These are phyloP conservation scores for Euleptes europaea DNA, from an alignment of 2,113 vertebrate species.

Conservation along the genomic window DNA sequence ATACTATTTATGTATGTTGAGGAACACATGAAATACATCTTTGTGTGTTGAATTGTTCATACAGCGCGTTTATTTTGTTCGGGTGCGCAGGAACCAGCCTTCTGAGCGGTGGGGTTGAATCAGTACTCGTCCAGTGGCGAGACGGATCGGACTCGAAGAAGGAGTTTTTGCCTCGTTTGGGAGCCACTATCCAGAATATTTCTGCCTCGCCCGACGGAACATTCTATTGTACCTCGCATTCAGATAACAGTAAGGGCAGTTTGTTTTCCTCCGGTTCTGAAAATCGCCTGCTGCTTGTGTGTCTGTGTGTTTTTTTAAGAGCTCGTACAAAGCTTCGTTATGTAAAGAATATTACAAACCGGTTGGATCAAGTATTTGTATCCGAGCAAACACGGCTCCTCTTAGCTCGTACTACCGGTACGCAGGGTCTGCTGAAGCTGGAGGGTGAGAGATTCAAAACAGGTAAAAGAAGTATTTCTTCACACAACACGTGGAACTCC, in stretches of 20 bases:
- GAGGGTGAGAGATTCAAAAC: too few relatives aligned
- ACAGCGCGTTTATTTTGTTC: slow-evolving; percentile 13
- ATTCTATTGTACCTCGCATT: slow-evolving; percentile 86
- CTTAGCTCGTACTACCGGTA: too few relatives aligned
- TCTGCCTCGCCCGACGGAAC: slow-evolving; percentile 83
- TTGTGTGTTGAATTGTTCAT: not conserved
- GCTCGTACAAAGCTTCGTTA: not conserved
- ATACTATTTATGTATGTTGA: not conserved
- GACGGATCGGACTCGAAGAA: slow-evolving; percentile 77
- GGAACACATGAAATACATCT: fast-evolving
- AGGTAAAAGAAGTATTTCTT: too few relatives aligned
- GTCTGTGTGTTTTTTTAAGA: not conserved
- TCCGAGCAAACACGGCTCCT: not conserved
- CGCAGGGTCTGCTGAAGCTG: too few relatives aligned
- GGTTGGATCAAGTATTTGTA: not conserved
- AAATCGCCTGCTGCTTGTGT: not conserved
- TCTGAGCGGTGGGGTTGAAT: slow-evolving; percentile 90
- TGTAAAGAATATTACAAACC: not conserved
- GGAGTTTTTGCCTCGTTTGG: slow-evolving; percentile 92
- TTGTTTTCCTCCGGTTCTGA: not conserved
- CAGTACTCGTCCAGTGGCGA: slow-evolving; percentile 91
- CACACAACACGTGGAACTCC: too few relatives aligned
- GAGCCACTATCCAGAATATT: slow-evolving; percentile 86
- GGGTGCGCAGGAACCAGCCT: slow-evolving; percentile 81
- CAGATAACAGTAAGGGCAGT: slow-evolving; percentile 89